These are phyloP conservation scores for Egretta garzetta DNA, from an alignment of 2,113 vertebrate species.

Conservation along the genomic window DNA sequence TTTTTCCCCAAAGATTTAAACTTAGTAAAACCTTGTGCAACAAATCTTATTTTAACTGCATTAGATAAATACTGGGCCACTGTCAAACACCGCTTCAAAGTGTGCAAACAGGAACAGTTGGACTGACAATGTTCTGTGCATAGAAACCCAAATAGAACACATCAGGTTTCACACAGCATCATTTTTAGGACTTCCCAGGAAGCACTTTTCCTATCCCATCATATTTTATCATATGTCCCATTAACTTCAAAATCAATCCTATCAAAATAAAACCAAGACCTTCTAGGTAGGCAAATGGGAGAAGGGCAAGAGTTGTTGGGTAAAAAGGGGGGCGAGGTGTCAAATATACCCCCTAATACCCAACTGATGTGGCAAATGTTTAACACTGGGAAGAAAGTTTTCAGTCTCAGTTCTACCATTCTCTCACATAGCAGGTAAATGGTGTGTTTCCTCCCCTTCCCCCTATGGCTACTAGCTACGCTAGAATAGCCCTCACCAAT, in stretches of 20 bases:
- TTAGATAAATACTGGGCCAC: neutral
- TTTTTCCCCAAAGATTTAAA: neutral
- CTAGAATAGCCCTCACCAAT: neutral
- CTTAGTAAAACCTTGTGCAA: neutral
- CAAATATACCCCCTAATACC: neutral
- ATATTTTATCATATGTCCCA: neutral
- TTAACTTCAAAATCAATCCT: neutral
- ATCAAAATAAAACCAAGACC: neutral
- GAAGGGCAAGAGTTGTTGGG: neutral
- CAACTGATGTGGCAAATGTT: neutral
- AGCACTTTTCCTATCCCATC: neutral
- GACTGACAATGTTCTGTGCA: neutral
- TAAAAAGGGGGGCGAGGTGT: neutral
- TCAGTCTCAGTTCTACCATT: neutral
- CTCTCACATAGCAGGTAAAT: too few species aligned
- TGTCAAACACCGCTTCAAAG: neutral
- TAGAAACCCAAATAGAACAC: neutral
- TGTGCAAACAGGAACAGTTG: neutral
- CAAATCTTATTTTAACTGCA: neutral
- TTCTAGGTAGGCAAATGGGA: neutral
- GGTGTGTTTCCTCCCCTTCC: neutral
- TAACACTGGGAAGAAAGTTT: neutral
- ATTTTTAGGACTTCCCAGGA: neutral
- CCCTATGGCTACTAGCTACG: rapidly evolving
- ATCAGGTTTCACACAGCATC: neutral